Evolutionary conservation across 2,113 vertebrate genomes (phyloP).

Genomic region (Laterallus jamaicensis): DNA sequence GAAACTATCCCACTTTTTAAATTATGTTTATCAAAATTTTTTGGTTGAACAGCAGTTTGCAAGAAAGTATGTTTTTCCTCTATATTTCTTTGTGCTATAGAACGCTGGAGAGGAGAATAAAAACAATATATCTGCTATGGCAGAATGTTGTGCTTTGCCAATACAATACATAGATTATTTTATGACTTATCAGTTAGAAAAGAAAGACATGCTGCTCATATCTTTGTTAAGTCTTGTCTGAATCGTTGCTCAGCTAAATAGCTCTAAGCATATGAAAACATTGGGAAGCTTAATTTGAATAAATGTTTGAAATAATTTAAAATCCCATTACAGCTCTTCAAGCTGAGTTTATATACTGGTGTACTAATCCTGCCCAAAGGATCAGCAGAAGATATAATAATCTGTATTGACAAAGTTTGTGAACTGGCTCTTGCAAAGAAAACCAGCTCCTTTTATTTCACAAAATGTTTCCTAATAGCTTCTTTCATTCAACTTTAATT

Average conservation of each 20-base stretch:
- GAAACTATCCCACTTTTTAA: neutral
- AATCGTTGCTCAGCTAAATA: neutral
- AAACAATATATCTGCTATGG: neutral
- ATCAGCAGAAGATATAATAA: neutral
- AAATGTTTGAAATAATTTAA: slow-evolving; percentile 5
- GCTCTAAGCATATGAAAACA: neutral
- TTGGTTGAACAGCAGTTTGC: neutral
- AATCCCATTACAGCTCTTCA: neutral
- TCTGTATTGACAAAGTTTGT: neutral
- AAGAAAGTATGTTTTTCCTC: neutral
- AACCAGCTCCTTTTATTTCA: neutral
- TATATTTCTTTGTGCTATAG: neutral
- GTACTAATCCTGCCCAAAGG: neutral
- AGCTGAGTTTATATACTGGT: neutral
- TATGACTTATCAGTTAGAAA: neutral
- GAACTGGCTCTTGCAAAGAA: neutral
- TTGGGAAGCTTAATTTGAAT: slow-evolving; percentile 18
- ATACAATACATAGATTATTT: neutral
- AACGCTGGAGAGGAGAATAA: neutral
- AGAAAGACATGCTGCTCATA: neutral
- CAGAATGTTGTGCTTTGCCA: neutral
- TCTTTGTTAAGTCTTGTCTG: slow-evolving; percentile 1
- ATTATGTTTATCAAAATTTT: neutral
- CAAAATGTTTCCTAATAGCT: neutral
- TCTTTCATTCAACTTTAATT: neutral